Evolutionary conservation across 1,140 invertebrate genomes (phyloP), one percentile per base, ranked within the genome.

Genomic region (Nomia melanderi): DNA sequence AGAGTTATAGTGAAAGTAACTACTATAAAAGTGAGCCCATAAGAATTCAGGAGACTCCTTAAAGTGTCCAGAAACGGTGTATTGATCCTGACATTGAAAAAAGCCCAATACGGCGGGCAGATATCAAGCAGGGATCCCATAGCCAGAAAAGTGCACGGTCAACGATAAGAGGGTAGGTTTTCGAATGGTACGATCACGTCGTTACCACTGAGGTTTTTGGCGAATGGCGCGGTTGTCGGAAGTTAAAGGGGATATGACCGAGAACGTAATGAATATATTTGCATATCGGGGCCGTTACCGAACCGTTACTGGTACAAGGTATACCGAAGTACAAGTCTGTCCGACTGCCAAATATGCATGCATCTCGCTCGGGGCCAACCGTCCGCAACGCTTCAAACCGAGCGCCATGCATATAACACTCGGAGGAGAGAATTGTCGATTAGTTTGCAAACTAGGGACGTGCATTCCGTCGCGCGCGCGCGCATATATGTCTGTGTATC

Each of bases 191-290:
- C 59, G 65, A 81, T 78, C 71, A 69, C 65, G 70, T 71, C 65
- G 74, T 81, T 66, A 29, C 56, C 56, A 31, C 54, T 67, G 75
- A 78, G 79, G 78, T 84, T 85, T 85, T 85, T 85, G 83, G 82
- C 78, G 50, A 67, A 66, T 23, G 33, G 64, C 17, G 33, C 56
- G 36, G 59, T 57, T 29, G 82, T 36, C 57, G 78, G 78, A 72
- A 77, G 83, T 85, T 84, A 84, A 84, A 84, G 82, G 79, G 82
- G 83, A 84, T 84, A 78, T 86, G 82, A 76, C 85, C 78, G 84
- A 76, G 86, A 79, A 88, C 86, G 89, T 91, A 90, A 91, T 91
- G 90, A 91, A 91, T 91, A 91, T 91, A 91, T 91, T 91, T 91
- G 90, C 90, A 91, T 91, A 91, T 91, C 89, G 85, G 89, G 85